Base-by-base conservation (phyloP, 2,113 vertebrate species). In the Calidris pugnax region DNA sequence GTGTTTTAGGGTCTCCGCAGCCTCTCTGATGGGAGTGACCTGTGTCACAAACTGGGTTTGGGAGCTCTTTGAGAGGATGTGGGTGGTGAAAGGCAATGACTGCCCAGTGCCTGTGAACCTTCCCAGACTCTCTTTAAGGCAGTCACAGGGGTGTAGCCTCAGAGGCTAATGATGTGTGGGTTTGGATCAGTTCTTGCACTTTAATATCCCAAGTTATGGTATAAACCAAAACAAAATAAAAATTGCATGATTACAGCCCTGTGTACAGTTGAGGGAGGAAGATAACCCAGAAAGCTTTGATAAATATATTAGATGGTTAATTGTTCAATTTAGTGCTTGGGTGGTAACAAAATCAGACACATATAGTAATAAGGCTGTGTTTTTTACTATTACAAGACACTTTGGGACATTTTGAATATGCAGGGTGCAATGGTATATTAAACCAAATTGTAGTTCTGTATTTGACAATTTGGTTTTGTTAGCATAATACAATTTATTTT, bases 391-490 rank as follows among this genome's bases (percentile, higher is more conserved):
- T 92, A 37, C 37, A 87, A 72, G 68, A 86, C 87, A 90, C 75
- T 86, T 71, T 89, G 93, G 93, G 90, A 92, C 62, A 39, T 94
- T 95, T 75, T 87, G 68, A 89, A 84, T 84, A 89, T 45, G 80
- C 47, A 72, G 56, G 27, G 27, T 81, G 83, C 68, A 48, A 23
- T 15, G 48, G 75, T 75, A 92, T 96, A 93, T 88, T 93, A 96
- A 96, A 92, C 68, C 4, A 89, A 93, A 93, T 85, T 78, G 56
- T 93, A 95, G 74, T 78, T 96, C 76, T 76, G 56, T 41, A 75
- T 93, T 92, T 95, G 90, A 93, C 33, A 78, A 87, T 96, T 96
- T 94, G 73, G 60, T 74, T 95, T 87, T 93, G 83, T 95, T 95
- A 90, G 55, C 56, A 45, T 84, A 95, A 93, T 56, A 56, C 51